These are phyloP conservation scores for Myotis yumanensis DNA, from an alignment of 2,113 vertebrate genomes.

Conservation along the genomic window DNA sequence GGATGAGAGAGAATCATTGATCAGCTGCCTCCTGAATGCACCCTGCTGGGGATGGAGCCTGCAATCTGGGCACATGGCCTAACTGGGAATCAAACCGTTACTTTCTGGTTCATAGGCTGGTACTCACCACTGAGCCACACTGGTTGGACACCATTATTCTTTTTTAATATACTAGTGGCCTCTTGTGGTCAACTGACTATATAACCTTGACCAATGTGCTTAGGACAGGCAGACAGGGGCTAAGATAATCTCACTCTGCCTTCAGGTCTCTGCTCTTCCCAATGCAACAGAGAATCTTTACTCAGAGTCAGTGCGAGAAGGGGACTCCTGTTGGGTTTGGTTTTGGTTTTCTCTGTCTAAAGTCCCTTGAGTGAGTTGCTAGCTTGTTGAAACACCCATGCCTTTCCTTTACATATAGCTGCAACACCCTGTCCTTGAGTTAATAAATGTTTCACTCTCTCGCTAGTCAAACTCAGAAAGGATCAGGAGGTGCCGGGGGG, in stretches of 20 bases:
- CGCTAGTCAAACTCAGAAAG: neutral
- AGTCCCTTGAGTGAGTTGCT: neutral
- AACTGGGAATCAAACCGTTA: no score
- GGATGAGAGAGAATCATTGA: no score
- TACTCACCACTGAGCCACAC: no score
- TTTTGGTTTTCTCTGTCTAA: neutral
- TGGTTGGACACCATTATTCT: neutral
- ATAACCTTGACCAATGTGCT: neutral
- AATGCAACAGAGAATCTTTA: neutral
- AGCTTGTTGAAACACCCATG: neutral
- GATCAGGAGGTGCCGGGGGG: neutral
- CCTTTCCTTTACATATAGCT: neutral
- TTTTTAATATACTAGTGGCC: neutral
- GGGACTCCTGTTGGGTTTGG: neutral
- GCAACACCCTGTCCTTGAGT: neutral
- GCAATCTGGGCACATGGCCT: no score
- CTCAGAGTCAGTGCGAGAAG: neutral
- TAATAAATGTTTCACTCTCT: neutral
- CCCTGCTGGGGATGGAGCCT: no score
- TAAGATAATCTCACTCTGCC: neutral
- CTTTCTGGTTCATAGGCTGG: no score
- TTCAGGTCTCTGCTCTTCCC: neutral
- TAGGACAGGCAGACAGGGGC: neutral
- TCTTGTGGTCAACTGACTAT: neutral
- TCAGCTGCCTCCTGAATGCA: no score